Evolutionary conservation across 2,888 invertebrate genomes (phyloP).

Genomic region (Keiferia lycopersicella): DNA sequence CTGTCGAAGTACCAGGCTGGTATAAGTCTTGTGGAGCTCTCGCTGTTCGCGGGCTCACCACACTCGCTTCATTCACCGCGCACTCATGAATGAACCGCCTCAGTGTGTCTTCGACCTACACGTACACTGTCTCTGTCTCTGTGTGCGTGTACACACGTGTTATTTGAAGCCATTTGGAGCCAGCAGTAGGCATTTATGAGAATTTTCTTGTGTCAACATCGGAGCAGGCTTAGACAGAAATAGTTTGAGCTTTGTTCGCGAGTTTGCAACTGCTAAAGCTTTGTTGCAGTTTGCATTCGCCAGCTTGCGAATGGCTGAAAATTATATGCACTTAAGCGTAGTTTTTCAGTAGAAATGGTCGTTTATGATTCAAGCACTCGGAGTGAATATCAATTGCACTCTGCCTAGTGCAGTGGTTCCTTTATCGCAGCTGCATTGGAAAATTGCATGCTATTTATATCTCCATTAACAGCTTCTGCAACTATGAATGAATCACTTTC

Average conservation of each 20-base stretch:
- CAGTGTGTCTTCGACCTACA: conserved; percentile 49
- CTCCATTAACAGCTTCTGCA: conserved; percentile 14
- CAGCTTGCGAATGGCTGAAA: conserved; percentile 15
- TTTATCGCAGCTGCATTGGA: conserved; percentile 12
- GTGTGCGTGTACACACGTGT: conserved; percentile 67
- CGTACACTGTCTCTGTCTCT: conserved; percentile 38
- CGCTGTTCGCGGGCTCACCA: conserved; percentile 36
- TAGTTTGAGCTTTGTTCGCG: conserved; percentile 72
- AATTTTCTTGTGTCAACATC: conserved; percentile 78
- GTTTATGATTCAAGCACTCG: background rate
- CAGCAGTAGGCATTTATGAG: conserved; percentile 66
- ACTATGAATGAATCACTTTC: conserved; percentile 21
- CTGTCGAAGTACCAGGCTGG: conserved; percentile 64
- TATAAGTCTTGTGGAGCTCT: conserved; percentile 64
- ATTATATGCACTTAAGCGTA: background rate
- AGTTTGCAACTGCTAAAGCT: conserved; percentile 49
- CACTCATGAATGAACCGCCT: conserved; percentile 60
- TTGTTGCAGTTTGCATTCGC: conserved; percentile 3
- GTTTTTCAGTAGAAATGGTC: background rate
- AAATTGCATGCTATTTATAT: conserved; percentile 18
- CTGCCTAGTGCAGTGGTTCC: background rate
- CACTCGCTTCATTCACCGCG: conserved; percentile 53
- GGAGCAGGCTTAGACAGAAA: conserved; percentile 68
- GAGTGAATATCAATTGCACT: background rate
- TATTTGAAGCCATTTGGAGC: conserved; percentile 67